Percentiles rank a stretch among this genome's conserved stretches.
Evolutionary conservation across 2,113 vertebrate species (phyloP).

Genomic region (Opisthocomus hoazin): DNA sequence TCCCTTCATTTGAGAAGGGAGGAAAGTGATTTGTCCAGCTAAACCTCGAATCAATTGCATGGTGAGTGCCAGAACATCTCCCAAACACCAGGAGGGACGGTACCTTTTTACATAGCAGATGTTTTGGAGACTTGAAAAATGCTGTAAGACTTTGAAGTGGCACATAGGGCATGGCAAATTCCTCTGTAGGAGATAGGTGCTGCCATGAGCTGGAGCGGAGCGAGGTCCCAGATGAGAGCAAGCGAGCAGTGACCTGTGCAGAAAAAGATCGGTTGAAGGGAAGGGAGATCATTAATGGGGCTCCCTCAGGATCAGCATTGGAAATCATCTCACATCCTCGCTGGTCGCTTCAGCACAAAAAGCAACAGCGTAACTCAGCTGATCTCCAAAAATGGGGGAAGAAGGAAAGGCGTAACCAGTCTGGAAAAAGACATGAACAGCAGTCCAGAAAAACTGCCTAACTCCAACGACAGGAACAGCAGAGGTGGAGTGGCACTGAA

Average conservation of each 20-base stretch:
- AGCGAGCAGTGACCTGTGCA: not conserved
- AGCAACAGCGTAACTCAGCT: not conserved
- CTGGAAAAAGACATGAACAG: not conserved
- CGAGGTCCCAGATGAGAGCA: not conserved
- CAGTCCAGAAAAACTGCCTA: not conserved
- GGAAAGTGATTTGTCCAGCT: not conserved
- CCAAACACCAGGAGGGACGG: not conserved
- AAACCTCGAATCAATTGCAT: not conserved
- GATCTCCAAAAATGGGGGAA: not conserved
- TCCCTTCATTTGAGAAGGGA: not conserved
- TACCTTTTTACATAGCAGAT: not conserved
- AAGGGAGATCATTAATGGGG: not conserved
- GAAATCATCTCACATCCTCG: not conserved
- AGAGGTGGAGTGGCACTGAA: not conserved
- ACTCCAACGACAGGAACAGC: not conserved
- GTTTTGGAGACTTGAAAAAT: not conserved
- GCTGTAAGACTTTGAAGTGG: not conserved
- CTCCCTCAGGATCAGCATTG: not conserved
- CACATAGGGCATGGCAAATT: not conserved
- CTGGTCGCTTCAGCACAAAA: not conserved
- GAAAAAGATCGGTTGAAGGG: not conserved
- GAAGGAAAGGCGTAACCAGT: not conserved
- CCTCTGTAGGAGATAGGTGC: not conserved
- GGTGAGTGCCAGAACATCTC: not conserved
- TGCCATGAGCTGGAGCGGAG: not conserved